Base-by-base conservation (phyloP, 2,797 vertebrate species). In the Xenentodon cancila region DNA sequence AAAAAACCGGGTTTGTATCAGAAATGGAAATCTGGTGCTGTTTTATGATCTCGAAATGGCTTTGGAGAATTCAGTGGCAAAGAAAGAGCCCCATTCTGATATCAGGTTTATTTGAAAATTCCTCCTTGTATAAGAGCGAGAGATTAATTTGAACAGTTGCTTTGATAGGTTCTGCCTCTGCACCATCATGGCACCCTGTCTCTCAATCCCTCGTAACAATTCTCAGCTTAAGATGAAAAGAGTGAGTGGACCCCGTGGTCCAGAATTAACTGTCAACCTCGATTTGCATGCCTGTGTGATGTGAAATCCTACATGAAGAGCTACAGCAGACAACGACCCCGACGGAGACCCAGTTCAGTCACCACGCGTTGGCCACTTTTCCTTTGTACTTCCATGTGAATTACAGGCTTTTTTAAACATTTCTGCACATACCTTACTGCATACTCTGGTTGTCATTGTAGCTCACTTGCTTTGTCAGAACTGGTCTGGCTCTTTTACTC, bases 21-120 rank as follows among this genome's bases (percentile, higher is more conserved):
- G 45, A 56, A 77, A 66, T 53, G 34, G 47, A 67, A 64, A 65
- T 45, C 34, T 40, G 22, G 7, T 40, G 59, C 57, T 52, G 68
- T 69, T 77, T 69, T 63, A 49, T 50, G 19, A 17, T 62, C 50
- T 47, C 32, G 51, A 22, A 50, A 67, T 67, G 44, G 22, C 3
- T 53, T 17, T 7, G 59, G 67, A 72, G 34, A 55, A 61, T 44
- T 21, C 52, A 59, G 63, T 48, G 22, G 7, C 5, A 51, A 25
- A 54, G 52, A 68, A 62, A n/a, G 25, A 40, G 21, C 34, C 34
- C 21, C 3, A 12, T 40, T 46, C 17, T 40, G 15, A 5, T 40
- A 40, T 40, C 37, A 40, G 19, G 12, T 21, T 51, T 53, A 34
- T 69, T 50, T 59, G 17, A 49, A 43, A 59, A 15, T 54, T 65